Percentiles rank a stretch among this genome's conserved stretches.
These are phyloP conservation scores for Megamerina dolium DNA, from an alignment of 2,888 invertebrate genomes.

Conservation along the genomic window DNA sequence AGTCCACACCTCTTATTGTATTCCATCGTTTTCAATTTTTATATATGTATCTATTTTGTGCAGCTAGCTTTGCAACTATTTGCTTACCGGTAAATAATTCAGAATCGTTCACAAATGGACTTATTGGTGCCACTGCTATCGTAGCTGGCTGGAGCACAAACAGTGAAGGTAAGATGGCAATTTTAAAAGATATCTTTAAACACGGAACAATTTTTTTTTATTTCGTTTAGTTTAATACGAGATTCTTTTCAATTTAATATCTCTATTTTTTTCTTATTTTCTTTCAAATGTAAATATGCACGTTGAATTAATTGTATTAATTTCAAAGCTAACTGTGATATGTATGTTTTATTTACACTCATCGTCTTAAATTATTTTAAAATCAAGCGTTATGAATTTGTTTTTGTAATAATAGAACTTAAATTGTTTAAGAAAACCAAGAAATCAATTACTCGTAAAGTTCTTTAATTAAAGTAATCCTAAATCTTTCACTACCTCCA, in stretches of 20 bases:
- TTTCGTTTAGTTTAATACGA: conserved; percentile 5
- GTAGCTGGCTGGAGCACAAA: conserved; percentile 74
- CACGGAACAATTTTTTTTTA: conserved; percentile 1
- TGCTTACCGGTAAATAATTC: conserved; percentile 50
- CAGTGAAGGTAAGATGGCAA: conserved; percentile 50
- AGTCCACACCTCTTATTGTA: neutral
- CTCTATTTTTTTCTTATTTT: neutral
- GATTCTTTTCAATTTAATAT: conserved; percentile 4
- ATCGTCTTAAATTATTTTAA: no score
- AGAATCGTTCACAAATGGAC: conserved; percentile 34
- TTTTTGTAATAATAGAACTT: no score
- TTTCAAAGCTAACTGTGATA: no score
- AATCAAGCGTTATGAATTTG: no score
- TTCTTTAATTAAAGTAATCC: no score
- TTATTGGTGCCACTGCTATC: conserved; percentile 52
- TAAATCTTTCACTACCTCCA: no score
- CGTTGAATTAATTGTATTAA: conserved; percentile 5
- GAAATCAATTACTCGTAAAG: no score
- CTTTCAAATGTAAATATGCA: conserved; percentile 13
- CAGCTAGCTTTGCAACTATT: conserved; percentile 41
- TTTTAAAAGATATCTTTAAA: no score
- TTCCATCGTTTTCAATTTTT: no score
- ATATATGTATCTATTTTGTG: no score
- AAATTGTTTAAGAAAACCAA: no score
- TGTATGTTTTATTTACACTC: no score